phyloP scores from a whole-genome alignment of 64 coral and sea anemone species.

The Stichodactyla helianthus region DNA sequence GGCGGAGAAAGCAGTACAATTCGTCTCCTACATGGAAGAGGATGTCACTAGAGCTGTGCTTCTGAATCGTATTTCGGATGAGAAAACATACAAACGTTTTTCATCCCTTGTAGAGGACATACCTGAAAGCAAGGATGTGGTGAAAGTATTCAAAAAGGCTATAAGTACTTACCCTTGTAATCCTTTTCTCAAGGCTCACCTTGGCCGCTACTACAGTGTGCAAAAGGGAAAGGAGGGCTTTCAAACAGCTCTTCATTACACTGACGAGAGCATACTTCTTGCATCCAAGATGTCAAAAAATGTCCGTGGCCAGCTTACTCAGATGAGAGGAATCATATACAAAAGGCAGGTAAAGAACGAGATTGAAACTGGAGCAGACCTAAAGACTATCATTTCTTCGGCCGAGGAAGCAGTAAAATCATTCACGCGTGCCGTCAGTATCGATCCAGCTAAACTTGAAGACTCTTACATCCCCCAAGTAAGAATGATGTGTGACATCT shows the following conservation, averaged over 20 bases:
- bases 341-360: constrained; percentile 43
- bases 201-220: constrained; percentile 66
- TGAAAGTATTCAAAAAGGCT: constrained; percentile 52
- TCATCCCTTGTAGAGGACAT: constrained; percentile 36
- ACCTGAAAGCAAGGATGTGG: constrained; percentile 42
- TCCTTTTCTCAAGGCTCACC: constrained; percentile 54
- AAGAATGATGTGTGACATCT: constrained; percentile 53
- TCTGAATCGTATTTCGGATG: constrained; percentile 27
- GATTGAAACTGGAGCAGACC: background rate
- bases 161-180: constrained; percentile 45
- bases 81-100: constrained; percentile 22
- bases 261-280: constrained; percentile 42
- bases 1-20: constrained; percentile 37
- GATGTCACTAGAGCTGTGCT: constrained; percentile 18
- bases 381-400: background rate
- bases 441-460: constrained; percentile 35
- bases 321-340: constrained; percentile 79
- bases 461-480: constrained; percentile 49
- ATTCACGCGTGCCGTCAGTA: constrained; percentile 48
- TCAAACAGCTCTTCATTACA: constrained; percentile 33
- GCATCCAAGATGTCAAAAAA: background rate
- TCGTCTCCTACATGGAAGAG: constrained; percentile 36
- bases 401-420: constrained; percentile 44
- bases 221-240: constrained; percentile 26
- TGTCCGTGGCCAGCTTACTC: constrained; percentile 47